These are phyloP conservation scores for Axea sp. DNA, from an alignment of 2,888 invertebrate species.

Conservation along the genomic window DNA sequence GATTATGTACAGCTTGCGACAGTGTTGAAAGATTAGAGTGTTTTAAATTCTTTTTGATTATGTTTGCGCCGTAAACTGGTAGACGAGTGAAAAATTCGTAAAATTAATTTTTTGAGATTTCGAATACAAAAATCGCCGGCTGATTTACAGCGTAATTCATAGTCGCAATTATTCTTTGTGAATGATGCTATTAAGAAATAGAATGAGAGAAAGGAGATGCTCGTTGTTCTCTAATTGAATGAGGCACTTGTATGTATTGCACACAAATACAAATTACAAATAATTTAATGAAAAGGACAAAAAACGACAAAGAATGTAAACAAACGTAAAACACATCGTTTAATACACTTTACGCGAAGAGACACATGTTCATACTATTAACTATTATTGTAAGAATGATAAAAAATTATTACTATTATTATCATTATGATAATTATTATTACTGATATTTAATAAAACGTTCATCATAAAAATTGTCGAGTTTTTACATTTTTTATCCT, in stretches of 20 bases:
- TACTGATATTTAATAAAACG: conserved; percentile 74
- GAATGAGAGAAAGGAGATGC: conserved; percentile 38
- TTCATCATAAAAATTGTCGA: conserved; percentile 66
- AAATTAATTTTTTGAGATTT: conserved; percentile 10
- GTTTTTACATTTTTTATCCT: no score
- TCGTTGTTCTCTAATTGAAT: conserved; percentile 45
- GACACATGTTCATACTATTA: conserved; percentile 65
- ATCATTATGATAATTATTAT: conserved; percentile 70
- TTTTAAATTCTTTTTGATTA: conserved; percentile 35
- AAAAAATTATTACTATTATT: conserved; percentile 67
- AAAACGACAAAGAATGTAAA: conserved; percentile 57
- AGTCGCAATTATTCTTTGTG: conserved; percentile 31
- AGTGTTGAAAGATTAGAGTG: conserved; percentile 47
- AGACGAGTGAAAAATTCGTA: background rate
- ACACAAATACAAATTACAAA: conserved; percentile 57
- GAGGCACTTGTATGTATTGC: conserved; percentile 57
- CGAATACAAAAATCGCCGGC: background rate
- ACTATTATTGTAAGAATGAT: conserved; percentile 66
- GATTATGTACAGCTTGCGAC: conserved; percentile 59
- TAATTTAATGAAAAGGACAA: conserved; percentile 42
- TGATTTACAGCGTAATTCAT: conserved; percentile 19
- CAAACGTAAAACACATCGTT: conserved; percentile 62
- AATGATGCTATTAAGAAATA: conserved; percentile 39
- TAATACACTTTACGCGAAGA: conserved; percentile 61
- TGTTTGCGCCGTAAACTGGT: conserved; percentile 20